phyloP scores from a whole-genome alignment of 2,888 invertebrate genomes.

The Crocallis elinguaria region DNA sequence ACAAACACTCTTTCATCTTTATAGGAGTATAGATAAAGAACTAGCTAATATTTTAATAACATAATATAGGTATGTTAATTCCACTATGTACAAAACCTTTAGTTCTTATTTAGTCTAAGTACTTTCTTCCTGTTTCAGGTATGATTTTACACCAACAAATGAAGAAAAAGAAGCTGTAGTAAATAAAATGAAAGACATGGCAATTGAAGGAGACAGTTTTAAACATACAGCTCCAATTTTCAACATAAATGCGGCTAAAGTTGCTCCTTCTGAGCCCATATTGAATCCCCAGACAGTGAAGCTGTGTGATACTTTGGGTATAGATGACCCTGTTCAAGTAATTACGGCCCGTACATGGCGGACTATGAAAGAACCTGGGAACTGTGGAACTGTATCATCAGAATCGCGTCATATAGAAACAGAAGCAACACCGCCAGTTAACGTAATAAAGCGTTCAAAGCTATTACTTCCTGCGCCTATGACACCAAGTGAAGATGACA shows the following conservation, averaged over 20 bases:
- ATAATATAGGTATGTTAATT: too few relatives aligned
- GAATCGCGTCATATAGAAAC: slow-evolving; percentile 24
- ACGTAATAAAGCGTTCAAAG: slow-evolving; percentile 54
- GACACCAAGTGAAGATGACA: slow-evolving; percentile 60
- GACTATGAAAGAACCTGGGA: slow-evolving; percentile 57
- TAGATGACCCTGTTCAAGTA: slow-evolving; percentile 92
- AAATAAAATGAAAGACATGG: slow-evolving; percentile 87
- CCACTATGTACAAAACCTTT: too few relatives aligned
- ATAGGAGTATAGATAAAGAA: too few relatives aligned
- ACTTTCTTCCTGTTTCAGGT: slow-evolving; percentile 83
- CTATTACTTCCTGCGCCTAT: slow-evolving; percentile 71
- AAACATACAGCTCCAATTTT: slow-evolving; percentile 88
- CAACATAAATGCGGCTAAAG: slow-evolving; percentile 64
- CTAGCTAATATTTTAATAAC: too few relatives aligned
- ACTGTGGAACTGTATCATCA: background rate
- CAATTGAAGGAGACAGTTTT: slow-evolving; percentile 91
- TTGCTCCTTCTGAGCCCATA: slow-evolving; percentile 77
- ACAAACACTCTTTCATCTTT: too few relatives aligned
- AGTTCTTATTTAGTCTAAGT: too few relatives aligned
- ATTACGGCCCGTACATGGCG: slow-evolving; percentile 82
- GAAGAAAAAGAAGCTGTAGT: slow-evolving; percentile 89
- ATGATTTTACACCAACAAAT: slow-evolving; percentile 89
- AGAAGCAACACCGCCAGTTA: slow-evolving; percentile 49
- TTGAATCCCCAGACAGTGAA: slow-evolving; percentile 88
- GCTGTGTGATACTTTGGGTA: slow-evolving; percentile 88